These are phyloP conservation scores for Trigoniulus corallinus DNA, from an alignment of 1,140 invertebrate genomes.

Conservation along the genomic window DNA sequence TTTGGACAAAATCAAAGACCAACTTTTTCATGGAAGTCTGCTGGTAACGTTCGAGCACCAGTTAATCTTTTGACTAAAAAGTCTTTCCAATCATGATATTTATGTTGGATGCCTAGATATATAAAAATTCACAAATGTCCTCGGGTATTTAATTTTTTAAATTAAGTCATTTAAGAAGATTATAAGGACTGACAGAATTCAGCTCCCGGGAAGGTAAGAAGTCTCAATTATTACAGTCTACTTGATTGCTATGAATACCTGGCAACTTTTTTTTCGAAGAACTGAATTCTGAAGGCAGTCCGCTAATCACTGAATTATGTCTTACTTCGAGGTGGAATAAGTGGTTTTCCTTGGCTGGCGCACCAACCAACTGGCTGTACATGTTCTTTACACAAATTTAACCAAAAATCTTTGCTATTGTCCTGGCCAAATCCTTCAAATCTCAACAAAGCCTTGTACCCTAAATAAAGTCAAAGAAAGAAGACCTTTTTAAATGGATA, in stretches of 20 bases:
- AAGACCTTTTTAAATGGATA: neutral
- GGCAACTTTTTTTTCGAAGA: no score
- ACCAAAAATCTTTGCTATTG: conserved; percentile 81
- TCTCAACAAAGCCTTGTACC: conserved; percentile 78
- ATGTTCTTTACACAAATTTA: conserved; percentile 78
- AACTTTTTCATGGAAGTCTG: conserved; percentile 77
- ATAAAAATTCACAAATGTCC: neutral
- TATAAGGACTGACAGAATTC: no score
- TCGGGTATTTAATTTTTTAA: neutral
- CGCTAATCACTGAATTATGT: no score
- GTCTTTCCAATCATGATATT: conserved; percentile 90
- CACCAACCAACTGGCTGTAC: conserved; percentile 95
- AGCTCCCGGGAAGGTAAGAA: no score
- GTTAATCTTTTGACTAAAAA: conserved; percentile 79
- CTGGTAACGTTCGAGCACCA: conserved; percentile 77
- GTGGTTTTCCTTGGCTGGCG: conserved; percentile 78
- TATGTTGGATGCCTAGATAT: conserved; percentile 44
- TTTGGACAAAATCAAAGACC: conserved; percentile 2
- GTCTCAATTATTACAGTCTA: no score
- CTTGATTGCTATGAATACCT: no score
- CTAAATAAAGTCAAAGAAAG: conserved; percentile 23
- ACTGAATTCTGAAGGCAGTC: no score
- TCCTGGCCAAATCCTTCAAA: conserved; percentile 89
- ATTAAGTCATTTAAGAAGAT: no score
- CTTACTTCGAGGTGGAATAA: conserved; percentile 75